Conservation (phyloP, 2,888 invertebrate genomes). For the Hirtodrosophila duncani region DNA sequence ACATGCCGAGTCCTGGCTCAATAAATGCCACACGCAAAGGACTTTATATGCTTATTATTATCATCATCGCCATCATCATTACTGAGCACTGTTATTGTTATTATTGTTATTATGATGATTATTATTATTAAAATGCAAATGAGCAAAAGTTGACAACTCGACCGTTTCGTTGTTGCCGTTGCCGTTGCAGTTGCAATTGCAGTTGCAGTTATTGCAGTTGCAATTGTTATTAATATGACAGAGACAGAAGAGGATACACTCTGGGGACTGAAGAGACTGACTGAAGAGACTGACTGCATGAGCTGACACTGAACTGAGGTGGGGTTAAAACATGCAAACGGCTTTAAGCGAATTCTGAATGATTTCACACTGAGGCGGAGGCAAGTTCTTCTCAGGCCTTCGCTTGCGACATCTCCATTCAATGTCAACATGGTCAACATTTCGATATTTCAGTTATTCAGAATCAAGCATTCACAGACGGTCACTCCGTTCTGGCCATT, state of each 20-base stretch:
- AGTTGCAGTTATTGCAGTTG: too few species aligned
- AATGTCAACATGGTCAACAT: too few species aligned
- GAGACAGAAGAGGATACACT: constrained; percentile 19
- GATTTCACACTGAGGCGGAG: constrained; percentile 4
- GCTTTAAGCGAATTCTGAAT: constrained; percentile 51
- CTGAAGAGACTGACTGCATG: too few species aligned
- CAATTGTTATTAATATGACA: constrained; percentile 45
- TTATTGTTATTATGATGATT: constrained; percentile 51
- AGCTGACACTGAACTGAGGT: too few species aligned
- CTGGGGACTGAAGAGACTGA: constrained; percentile 15
- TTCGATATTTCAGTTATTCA: too few species aligned
- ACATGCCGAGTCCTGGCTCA: too few species aligned
- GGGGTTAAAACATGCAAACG: constrained; percentile 55
- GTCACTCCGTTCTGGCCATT: too few species aligned
- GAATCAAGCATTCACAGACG: too few species aligned
- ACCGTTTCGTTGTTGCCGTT: neutral
- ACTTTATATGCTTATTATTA: constrained; percentile 44
- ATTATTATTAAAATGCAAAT: constrained; percentile 71
- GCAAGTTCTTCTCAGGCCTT: constrained; percentile 5
- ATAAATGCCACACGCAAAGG: constrained; percentile 34
- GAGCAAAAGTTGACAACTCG: constrained; percentile 42
- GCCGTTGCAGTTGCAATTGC: too few species aligned
- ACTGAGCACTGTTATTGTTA: constrained; percentile 17
- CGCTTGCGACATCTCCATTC: too few species aligned
- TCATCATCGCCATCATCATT: too few species aligned